These are phyloP conservation scores for Oligia latruncula DNA, from an alignment of 2,888 invertebrate genomes.

Conservation along the genomic window DNA sequence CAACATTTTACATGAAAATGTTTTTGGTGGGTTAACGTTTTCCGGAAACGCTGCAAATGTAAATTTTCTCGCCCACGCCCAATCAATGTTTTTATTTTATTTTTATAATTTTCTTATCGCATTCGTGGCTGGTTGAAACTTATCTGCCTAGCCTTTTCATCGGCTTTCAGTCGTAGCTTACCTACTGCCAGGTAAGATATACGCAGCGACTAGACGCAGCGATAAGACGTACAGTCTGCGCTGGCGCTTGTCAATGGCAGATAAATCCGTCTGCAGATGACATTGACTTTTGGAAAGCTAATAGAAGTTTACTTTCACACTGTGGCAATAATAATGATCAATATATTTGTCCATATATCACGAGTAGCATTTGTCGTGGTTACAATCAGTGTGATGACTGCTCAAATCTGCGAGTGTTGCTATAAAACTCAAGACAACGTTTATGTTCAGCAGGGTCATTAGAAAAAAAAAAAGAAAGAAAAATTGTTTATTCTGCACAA, in stretches of 20 bases:
- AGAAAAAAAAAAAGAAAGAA: too few relatives aligned
- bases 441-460: too few relatives aligned
- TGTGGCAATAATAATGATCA: background rate
- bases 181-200: too few relatives aligned
- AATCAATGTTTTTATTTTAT: background rate
- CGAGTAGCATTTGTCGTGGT: background rate
- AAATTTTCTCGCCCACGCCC: background rate
- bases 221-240: background rate
- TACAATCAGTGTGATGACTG: background rate
- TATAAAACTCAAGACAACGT: too few relatives aligned
- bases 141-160: too few relatives aligned
- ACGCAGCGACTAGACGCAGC: background rate
- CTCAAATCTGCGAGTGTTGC: background rate
- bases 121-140: too few relatives aligned
- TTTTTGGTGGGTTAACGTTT: too few relatives aligned
- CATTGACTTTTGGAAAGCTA: conserved; percentile 41
- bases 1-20: too few relatives aligned
- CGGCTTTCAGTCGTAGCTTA: too few relatives aligned
- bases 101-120: too few relatives aligned
- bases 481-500: too few relatives aligned
- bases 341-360: conserved; percentile 26
- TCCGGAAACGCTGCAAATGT: background rate
- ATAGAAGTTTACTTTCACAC: conserved; percentile 18
- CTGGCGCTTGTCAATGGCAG: background rate
- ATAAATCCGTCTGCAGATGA: background rate